Base-by-base conservation (phyloP, 2,113 vertebrate species). In the Acrocephalus arundinaceus region DNA sequence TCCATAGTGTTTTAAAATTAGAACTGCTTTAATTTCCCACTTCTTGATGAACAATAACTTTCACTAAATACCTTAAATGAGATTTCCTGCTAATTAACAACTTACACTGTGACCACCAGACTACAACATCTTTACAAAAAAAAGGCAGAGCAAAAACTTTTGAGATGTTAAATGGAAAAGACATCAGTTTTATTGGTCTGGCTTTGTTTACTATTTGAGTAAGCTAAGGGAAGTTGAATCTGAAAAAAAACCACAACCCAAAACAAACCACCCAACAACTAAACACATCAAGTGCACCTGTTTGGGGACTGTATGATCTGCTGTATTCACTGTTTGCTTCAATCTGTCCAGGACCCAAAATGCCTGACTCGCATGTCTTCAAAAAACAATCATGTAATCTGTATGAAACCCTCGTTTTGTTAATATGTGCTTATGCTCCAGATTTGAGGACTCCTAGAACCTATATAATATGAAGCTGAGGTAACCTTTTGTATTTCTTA, bases 41-140 rank as follows among this genome's bases (percentile, higher is more conserved):
- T 93, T 85, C 68, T 75, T 95, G 82, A 95, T 90, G 85, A 97
- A 95, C 28, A 77, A 66, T 63, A 80, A 83, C 89, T 97, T 93
- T 95, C 79, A 88, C 85, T 91, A 88, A 90, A 89, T 49, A 85
- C 15, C 39, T 85, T 28, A 76, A 87, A 89, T 65, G 48, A 90
- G 68, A 90, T 90, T 96, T 96, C 92, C 79, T 93, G 76, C 46
- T 96, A 77, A 95, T 91, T 91, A 92, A 84, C 65, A 41, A 67
- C 85, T 84, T 83, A 71, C 4, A 48, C 37, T 41, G 28, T 90
- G 41, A 94, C 93, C 90, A 83, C 39, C 68, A 77, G 33, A 51
- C 37, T 92, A 55, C 37, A 90, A 39, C 17, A 90, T 21, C 67
- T 76, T 91, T 6, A 46, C 5, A 17, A 55, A 72, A 62, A 41